A percentile compares a stretch with the other conserved stretches of the same genome.
Evolutionary conservation across 2,797 vertebrate genomes (phyloP).

Genomic region (Tapirus indicus): DNA sequence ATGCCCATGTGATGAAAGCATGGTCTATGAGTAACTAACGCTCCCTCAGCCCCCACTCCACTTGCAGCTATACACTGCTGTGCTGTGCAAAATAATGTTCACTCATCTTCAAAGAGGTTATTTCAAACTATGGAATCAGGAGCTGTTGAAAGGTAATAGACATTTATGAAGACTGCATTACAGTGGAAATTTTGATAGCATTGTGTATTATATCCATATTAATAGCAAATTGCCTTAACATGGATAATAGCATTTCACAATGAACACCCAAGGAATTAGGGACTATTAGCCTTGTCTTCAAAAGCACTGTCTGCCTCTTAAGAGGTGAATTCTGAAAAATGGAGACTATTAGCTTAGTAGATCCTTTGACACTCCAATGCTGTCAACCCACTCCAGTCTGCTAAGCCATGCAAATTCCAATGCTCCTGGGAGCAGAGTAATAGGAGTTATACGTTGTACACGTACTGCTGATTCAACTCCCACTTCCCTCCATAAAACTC

Average conservation of each 20-base stretch:
- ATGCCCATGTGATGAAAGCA: not conserved
- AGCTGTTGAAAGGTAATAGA: constrained; percentile 73
- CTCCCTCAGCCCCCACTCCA: not conserved
- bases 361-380: not conserved
- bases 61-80: not conserved
- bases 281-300: constrained; percentile 70
- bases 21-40: not conserved
- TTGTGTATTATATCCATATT: constrained; percentile 74
- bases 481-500: constrained; percentile 72
- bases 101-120: constrained; percentile 67
- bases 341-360: not conserved
- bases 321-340: constrained; percentile 61
- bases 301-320: constrained; percentile 59
- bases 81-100: not conserved
- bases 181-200: constrained; percentile 70
- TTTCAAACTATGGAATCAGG: constrained; percentile 1
- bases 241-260: constrained; percentile 77
- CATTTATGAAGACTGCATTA: constrained; percentile 67
- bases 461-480: constrained; percentile 70
- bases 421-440: constrained; percentile 76
- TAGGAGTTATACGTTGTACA: constrained; percentile 72
- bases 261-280: constrained; percentile 76
- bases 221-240: constrained; percentile 80
- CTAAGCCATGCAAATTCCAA: constrained; percentile 80
- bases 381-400: constrained; percentile 17